These are phyloP conservation scores for Anthoscopus minutus DNA, from an alignment of 2,113 vertebrate genomes.

Conservation along the genomic window DNA sequence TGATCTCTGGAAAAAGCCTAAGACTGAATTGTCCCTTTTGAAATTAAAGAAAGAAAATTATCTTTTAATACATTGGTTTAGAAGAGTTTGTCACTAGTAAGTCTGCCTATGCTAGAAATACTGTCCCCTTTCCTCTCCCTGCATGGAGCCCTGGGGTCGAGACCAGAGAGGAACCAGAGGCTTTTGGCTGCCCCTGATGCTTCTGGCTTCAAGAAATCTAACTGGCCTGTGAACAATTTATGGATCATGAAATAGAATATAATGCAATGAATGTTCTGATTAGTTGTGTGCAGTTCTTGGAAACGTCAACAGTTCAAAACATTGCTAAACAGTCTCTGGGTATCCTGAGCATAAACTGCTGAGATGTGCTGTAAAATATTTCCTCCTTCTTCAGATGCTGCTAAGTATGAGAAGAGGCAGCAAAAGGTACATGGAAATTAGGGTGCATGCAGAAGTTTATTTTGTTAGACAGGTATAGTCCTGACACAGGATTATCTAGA, in stretches of 20 bases:
- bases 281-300: background rate
- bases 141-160: fast-evolving
- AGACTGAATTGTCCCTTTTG: background rate
- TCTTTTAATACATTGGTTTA: fast-evolving
- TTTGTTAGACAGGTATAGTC: background rate
- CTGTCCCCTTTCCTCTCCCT: background rate
- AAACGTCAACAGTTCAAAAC: background rate
- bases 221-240: background rate
- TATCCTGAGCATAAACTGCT: background rate
- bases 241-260: background rate
- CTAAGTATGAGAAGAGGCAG: background rate
- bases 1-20: background rate
- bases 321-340: background rate
- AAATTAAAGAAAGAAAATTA: background rate
- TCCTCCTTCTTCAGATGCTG: background rate
- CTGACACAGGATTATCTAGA: background rate
- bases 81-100: background rate
- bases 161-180: background rate
- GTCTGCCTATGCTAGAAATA: background rate
- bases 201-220: background rate
- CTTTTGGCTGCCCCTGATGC: background rate
- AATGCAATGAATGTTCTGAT: background rate
- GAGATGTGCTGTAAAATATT: background rate
- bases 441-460: fast-evolving
- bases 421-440: background rate